phyloP scores from a whole-genome alignment of 2,888 invertebrate genomes.

The Sicus ferrugineus region DNA sequence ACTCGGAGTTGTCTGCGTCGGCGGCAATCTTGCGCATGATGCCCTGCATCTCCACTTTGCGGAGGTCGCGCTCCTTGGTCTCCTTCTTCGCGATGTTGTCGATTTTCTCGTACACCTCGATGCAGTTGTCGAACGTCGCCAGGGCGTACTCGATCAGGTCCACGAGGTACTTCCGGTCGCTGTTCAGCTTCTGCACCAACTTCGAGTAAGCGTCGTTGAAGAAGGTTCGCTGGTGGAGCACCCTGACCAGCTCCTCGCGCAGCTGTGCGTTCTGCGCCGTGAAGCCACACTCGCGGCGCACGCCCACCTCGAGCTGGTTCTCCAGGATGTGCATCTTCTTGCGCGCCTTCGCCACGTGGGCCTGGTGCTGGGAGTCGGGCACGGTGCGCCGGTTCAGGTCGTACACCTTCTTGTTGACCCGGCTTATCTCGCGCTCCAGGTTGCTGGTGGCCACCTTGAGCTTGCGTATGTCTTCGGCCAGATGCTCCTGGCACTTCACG shows the following conservation, averaged over 20 bases:
- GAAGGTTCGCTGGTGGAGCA: slow-evolving; percentile 55
- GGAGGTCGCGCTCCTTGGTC: slow-evolving; percentile 52
- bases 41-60: slow-evolving; percentile 58
- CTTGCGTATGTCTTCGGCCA: slow-evolving; percentile 53
- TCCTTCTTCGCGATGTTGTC: slow-evolving; percentile 53
- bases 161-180: slow-evolving; percentile 61
- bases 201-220: slow-evolving; percentile 60
- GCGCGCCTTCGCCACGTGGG: slow-evolving; percentile 50
- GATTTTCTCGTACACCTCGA: slow-evolving; percentile 59
- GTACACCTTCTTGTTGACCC: slow-evolving; percentile 56
- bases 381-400: slow-evolving; percentile 58
- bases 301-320: slow-evolving; percentile 58
- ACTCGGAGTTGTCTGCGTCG: slow-evolving; percentile 54
- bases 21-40: slow-evolving; percentile 57
- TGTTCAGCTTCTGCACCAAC: slow-evolving; percentile 57
- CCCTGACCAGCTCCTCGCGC: slow-evolving; percentile 54
- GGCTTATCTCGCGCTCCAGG: slow-evolving; percentile 56
- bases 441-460: slow-evolving; percentile 54
- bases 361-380: slow-evolving; percentile 59
- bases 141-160: slow-evolving; percentile 61
- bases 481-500: slow-evolving; percentile 57
- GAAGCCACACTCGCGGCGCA: slow-evolving; percentile 58
- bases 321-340: slow-evolving; percentile 57
- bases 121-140: slow-evolving; percentile 59
- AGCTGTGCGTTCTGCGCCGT: slow-evolving; percentile 55